Percentiles rank a stretch among this genome's conserved stretches.
Evolutionary conservation across 2,888 invertebrate genomes (phyloP).

Genomic region (Nomada hirtipes): DNA sequence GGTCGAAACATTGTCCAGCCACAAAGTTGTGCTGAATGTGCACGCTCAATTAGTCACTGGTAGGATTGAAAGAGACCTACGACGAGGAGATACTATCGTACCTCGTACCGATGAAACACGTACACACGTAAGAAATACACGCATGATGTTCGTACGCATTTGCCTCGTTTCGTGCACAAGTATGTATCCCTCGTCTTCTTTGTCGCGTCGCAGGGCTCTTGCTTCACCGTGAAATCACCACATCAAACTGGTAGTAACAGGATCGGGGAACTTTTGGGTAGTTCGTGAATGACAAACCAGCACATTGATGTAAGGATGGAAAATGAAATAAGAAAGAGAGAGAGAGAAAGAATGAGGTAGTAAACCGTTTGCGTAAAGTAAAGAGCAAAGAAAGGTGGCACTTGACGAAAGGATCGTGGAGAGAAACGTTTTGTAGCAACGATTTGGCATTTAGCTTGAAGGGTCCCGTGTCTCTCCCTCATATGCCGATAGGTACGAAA

Average conservation of each 20-base stretch:
- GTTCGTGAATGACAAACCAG: slow-evolving; percentile 17
- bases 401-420: slow-evolving; percentile 29
- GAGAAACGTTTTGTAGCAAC: slow-evolving; percentile 35
- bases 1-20: slow-evolving; percentile 47
- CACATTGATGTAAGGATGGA: background rate
- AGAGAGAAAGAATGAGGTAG: background rate
- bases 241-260: slow-evolving; percentile 39
- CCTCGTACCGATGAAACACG: slow-evolving; percentile 55
- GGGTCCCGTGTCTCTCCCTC: slow-evolving; percentile 13
- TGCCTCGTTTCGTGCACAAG: slow-evolving; percentile 34
- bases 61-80: slow-evolving; percentile 53
- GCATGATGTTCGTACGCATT: slow-evolving; percentile 53
- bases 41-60: slow-evolving; percentile 62
- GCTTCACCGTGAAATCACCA: slow-evolving; percentile 36
- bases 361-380: slow-evolving; percentile 5
- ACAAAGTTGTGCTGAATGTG: slow-evolving; percentile 52
- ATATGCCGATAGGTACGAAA: slow-evolving; percentile 22
- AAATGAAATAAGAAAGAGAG: slow-evolving; percentile 9
- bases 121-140: slow-evolving; percentile 46
- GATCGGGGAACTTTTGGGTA: background rate
- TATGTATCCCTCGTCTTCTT: slow-evolving; percentile 14
- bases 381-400: slow-evolving; percentile 12
- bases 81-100: slow-evolving; percentile 41
- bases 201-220: background rate
- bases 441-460: slow-evolving; percentile 45